Base-by-base conservation (phyloP, 1,140 invertebrate genomes). In the Schlechtendalia chinensis region DNA sequence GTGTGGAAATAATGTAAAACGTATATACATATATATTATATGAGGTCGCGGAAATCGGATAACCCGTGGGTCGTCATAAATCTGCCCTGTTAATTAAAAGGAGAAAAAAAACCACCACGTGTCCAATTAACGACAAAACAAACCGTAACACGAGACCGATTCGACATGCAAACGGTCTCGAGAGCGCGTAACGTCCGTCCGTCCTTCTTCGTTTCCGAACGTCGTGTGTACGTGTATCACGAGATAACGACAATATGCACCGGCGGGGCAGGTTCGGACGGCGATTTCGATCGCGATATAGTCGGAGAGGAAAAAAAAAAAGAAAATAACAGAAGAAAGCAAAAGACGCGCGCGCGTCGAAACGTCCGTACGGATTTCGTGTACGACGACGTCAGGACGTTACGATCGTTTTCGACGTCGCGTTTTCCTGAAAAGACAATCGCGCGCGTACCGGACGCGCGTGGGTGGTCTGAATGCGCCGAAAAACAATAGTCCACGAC, bases 401-500 rank as follows among this genome's bases (percentile, higher is more conserved):
- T n/a, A n/a, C n/a, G n/a, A n/a, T n/a, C 22, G 56, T 24, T 17
- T 32, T 50, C 22, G 22, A 69, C 47, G 50, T 69, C 27, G 27
- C 22, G 16, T 69, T 69, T 69, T 50, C 67, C 22, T 17, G 67
- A 50, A 50, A 69, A 47, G 75, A 79, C 75, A 63, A 79, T 61
- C 22, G 58, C 58, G 24, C 39, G 32, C 10, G 22, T 27, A 59
- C 45, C 67, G 45, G 45, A 69, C 39, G 75, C 75, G 58, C 39
- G 58, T 79, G 75, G 75, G 75, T 79, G 75, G 75, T 79, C 75
- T n/a, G 39, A 54, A 6, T 72, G 50, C 47, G 2, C 39, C 58
- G 75, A 79, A 79, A 79, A 79, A 79, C 75, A 79, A 79, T 79
- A 61, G 75, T 79, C 56, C 75, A 47, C 75, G n/a, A 75, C 72